phyloP scores from a whole-genome alignment of 2,113 vertebrate species.

The Burhinus oedicnemus region DNA sequence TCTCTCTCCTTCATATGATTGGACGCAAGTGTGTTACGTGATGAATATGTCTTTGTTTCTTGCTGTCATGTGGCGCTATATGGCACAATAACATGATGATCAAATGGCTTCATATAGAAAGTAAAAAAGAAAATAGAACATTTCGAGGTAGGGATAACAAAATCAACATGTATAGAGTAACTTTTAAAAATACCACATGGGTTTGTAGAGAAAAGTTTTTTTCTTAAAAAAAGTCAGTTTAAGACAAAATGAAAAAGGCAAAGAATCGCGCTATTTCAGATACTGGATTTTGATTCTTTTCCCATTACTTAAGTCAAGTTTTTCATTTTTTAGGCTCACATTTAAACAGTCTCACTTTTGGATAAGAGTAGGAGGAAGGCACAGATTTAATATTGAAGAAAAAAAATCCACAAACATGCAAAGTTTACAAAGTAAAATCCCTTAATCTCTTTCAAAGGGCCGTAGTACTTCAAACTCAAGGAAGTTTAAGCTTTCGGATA shows the following conservation, averaged over 20 bases:
- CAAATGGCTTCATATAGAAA: neutral
- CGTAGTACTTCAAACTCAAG: neutral
- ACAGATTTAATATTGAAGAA: constrained; percentile 10
- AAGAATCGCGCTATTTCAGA: neutral
- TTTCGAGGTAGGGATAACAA: neutral
- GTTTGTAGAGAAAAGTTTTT: neutral
- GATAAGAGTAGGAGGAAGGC: neutral
- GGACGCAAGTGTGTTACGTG: neutral
- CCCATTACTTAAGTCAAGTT: neutral
- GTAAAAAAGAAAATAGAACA: neutral
- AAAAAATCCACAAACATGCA: neutral
- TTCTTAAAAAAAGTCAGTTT: neutral
- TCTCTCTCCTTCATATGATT: neutral
- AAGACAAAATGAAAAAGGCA: neutral
- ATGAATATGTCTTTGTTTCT: neutral
- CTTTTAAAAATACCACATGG: neutral
- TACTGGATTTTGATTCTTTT: neutral
- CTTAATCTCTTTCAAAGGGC: constrained; percentile 20
- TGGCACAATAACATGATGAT: neutral
- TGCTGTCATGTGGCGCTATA: neutral
- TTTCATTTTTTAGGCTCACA: neutral
- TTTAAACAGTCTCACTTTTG: constrained; percentile 16
- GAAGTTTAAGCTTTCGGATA: constrained; percentile 1
- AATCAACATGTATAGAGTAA: neutral
- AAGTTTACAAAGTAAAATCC: constrained; percentile 34